Base-by-base conservation (phyloP, 2,888 invertebrate species). In the Phrixothrix hirtus region DNA sequence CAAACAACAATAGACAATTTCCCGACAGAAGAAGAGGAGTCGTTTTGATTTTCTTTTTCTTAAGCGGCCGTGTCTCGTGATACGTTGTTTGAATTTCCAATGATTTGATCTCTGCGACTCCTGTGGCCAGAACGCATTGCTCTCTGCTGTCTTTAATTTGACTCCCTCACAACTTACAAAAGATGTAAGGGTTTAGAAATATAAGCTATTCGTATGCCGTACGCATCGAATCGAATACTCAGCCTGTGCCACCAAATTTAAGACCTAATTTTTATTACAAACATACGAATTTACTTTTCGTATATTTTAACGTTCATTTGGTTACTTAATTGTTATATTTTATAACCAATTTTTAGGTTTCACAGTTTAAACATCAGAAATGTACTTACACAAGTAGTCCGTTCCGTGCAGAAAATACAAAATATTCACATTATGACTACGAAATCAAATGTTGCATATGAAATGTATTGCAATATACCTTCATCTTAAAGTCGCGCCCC, bases 1-100 rank as follows among this genome's bases (percentile, higher is more conserved):
- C 60, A 65, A 65, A 64, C 70, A 67, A 70, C 70, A 69, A 69
- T 68, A 62, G 65, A 69, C 69, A 67, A 70, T 70, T 69, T 67
- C 60, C 61, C 61, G 48, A 57, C 62, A 59, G 55, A 50, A 55
- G 57, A 58, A 59, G 61, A 63, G 58, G 60, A 54, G 43, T 53
- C 59, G 63, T 65, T 65, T 59, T 63, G 64, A 67, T 69, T 67
- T 65, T 66, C 61, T 64, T 64, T 62, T 60, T 59, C 58, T 57
- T 57, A 30, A 45, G 50, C 55, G 58, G 41, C 55, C 59, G 57
- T 62, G 61, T 65, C 63, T 51, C 60, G 49, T 58, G 63, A 68
- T 64, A 68, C 69, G 63, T 62, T 63, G 59, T 63, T 65, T 66
- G 69, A 68, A 69, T 69, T 64, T 60, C 56, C 62, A 65, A 64